Evolutionary conservation across 2,888 invertebrate species (phyloP), one percentile per base, ranked within the genome.

Genomic region (Terebella lapidaria): DNA sequence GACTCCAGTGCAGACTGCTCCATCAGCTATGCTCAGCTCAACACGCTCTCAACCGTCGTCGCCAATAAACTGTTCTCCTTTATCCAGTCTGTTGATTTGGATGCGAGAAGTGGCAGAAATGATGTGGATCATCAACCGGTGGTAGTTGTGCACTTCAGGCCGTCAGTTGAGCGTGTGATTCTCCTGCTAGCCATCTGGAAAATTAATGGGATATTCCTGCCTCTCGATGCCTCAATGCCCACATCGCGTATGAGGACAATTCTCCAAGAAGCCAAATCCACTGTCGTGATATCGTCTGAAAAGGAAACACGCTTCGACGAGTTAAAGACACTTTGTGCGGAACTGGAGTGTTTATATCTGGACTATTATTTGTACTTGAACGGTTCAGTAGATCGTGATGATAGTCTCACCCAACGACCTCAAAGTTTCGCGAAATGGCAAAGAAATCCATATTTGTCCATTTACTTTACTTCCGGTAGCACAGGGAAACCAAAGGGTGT

Each of bases 401-500:
- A 10, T n/a, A 5, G 15, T 4, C 1, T 20, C 45, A 1, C 1
- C 1, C 10, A 20, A 1, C 10, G 24, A 28, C 29, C 5, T n/a
- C 20, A 47, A 22, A n/a, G 4, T 5, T 10, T 47, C 5, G 47
- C 3, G 18, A 10, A 22, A 5, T 20, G 5, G 15, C 22, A 57
- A 5, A 18, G 18, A 18, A 35, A 45, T 46, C 57, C 62, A 3
- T 3, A 54, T 10, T 25, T 61, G 4, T 71, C 70, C 53, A 87
- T 91, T 22, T 80, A 91, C 22, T 92, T 91, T 72, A 92, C 92
- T 46, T 93, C 93, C 27, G 94, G 93, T 18, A 92, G 92, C 74
- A 92, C 92, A 0, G 93, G 92, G 0, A 63, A 63, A 55, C 92
- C 92, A 3, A 93, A 93, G 86, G 93, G 92, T 30, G 93, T 94